phyloP scores from a whole-genome alignment of 1,140 invertebrate genomes.

The Steinernema feltiae region DNA sequence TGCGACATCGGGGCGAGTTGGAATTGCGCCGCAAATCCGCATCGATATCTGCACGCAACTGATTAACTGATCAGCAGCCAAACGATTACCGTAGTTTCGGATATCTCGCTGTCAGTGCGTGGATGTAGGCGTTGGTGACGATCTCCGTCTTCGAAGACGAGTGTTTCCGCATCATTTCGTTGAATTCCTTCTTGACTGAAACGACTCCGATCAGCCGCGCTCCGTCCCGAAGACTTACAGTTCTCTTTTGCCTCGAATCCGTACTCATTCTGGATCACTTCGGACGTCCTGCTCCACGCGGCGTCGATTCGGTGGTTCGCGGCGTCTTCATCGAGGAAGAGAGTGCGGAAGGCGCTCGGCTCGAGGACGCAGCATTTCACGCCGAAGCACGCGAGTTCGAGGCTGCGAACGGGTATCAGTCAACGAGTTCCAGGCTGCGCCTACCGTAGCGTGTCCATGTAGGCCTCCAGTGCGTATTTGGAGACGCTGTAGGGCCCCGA shows the following conservation, averaged over 20 bases:
- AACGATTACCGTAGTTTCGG: not conserved
- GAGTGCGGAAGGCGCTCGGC: not conserved
- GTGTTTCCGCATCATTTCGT: not conserved
- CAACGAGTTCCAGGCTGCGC: no score
- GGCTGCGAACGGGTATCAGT: no score
- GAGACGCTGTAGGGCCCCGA: not conserved
- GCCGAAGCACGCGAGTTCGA: not conserved
- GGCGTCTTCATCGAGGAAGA: not conserved
- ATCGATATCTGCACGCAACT: not conserved
- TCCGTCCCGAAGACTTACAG: not conserved
- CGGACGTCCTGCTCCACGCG: not conserved
- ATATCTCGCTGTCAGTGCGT: not conserved
- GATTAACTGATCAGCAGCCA: not conserved
- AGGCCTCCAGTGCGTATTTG: not conserved
- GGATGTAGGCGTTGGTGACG: not conserved
- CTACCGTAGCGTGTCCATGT: slow-evolving; percentile 11
- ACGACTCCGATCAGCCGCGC: not conserved
- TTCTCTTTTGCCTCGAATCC: not conserved
- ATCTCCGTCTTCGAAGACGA: not conserved
- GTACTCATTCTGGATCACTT: not conserved
- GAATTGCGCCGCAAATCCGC: not conserved
- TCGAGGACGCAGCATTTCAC: not conserved
- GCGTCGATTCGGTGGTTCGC: not conserved
- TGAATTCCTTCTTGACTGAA: not conserved
- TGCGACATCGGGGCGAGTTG: not conserved